These are phyloP conservation scores for Stictocephala bisonia DNA, from an alignment of 2,888 invertebrate genomes.

Conservation along the genomic window DNA sequence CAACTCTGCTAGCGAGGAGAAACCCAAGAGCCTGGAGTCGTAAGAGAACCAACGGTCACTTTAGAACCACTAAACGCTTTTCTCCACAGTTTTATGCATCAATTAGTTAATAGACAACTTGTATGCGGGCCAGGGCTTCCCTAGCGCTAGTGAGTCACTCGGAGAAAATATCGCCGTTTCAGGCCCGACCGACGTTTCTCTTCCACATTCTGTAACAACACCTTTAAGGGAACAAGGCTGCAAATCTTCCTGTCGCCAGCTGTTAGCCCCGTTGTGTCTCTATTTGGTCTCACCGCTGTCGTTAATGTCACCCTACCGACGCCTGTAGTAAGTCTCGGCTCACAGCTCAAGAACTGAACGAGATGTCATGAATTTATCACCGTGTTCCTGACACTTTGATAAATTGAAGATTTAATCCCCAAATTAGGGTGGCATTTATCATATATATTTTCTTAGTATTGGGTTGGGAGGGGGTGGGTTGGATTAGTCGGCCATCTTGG, in stretches of 20 bases:
- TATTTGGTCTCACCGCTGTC: background rate
- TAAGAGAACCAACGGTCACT: too few species aligned
- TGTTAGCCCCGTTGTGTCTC: slow-evolving; percentile 15
- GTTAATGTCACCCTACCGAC: too few species aligned
- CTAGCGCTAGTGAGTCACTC: slow-evolving; percentile 24
- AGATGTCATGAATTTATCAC: too few species aligned
- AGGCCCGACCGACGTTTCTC: slow-evolving; percentile 27
- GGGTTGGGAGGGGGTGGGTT: too few species aligned
- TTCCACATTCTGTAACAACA: background rate
- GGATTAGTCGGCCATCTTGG: too few species aligned
- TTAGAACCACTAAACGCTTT: background rate
- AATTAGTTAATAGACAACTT: slow-evolving; percentile 31
- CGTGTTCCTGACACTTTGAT: too few species aligned
- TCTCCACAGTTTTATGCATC: slow-evolving; percentile 30
- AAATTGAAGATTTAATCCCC: too few species aligned
- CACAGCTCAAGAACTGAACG: too few species aligned
- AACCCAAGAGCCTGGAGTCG: too few species aligned
- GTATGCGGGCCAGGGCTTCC: slow-evolving; percentile 22
- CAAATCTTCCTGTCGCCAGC: slow-evolving; percentile 28
- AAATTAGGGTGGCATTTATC: too few species aligned
- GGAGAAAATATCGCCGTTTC: slow-evolving; percentile 34
- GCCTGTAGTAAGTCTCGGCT: too few species aligned
- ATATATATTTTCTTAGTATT: too few species aligned
- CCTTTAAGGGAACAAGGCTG: background rate
- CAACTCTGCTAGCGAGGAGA: background rate